phyloP scores from a whole-genome alignment of 2,113 vertebrate species.

The Odocoileus hemionus region DNA sequence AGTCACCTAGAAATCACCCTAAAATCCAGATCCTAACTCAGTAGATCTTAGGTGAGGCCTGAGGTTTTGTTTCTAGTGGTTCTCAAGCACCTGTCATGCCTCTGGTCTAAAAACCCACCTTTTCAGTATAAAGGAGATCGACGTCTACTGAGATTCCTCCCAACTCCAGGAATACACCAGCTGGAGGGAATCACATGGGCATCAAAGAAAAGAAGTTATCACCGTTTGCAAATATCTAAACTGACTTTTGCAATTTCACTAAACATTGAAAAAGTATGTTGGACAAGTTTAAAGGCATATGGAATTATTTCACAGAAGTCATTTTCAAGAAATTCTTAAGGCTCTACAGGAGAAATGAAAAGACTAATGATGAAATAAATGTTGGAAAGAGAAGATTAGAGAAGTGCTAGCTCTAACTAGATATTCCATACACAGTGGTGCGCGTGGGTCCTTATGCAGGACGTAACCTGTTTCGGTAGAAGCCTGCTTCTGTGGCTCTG shows the following conservation, averaged over 20 bases:
- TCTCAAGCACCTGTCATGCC: neutral
- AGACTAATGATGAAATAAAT: neutral
- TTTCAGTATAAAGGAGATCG: neutral
- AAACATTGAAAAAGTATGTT: neutral
- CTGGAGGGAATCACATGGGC: neutral
- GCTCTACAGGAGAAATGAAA: neutral
- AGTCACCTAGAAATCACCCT: neutral
- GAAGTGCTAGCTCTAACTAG: neutral
- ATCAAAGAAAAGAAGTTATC: neutral
- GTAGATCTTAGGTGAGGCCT: neutral
- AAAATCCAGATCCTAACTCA: neutral
- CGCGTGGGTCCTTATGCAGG: rapidly evolving
- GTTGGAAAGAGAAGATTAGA: neutral
- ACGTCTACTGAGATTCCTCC: neutral
- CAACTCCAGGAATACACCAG: neutral
- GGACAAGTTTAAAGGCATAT: neutral
- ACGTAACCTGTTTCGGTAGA: neutral
- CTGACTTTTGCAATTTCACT: neutral
- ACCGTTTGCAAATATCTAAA: neutral
- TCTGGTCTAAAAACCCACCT: neutral
- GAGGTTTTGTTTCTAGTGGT: neutral
- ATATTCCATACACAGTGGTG: neutral
- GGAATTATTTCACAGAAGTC: neutral
- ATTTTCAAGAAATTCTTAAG: neutral
- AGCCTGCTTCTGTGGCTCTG: neutral